Evolutionary conservation across 2,888 invertebrate genomes (phyloP), one percentile per base, ranked within the genome.

Genomic region (Yponomeuta evonymella): DNA sequence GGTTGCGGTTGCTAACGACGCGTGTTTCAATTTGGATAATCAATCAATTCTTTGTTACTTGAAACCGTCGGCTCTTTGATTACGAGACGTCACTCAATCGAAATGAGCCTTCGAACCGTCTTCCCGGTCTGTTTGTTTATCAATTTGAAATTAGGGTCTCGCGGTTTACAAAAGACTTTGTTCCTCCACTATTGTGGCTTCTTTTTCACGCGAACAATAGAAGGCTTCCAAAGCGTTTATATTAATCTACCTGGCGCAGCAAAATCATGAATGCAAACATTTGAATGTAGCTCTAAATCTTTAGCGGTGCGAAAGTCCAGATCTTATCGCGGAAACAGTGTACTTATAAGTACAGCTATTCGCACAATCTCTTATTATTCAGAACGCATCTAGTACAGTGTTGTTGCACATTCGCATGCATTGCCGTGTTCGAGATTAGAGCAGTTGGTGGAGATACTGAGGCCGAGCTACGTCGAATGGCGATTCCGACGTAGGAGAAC

Each of bases 1-100:
- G 89, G 86, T 79, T 88, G 90, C 83, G 87, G 87, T 82, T 82
- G 79, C 82, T 89, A 91, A 90, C 90, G 89, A 90, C 88, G 85
- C 91, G 82, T 88, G 85, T 83, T 85, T 85, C 83, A 83, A 89
- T 89, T 83, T 84, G 85, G 85, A 89, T 89, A 89, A 90, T 90
- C 91, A 90, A 90, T 91, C 90, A 90, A 85, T 87, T 84, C 83
- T 86, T 83, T 85, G 87, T 90, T 85, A 58, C 36, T 43, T 63
- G 63, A 63, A 69, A 48, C 63, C 70, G 29, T 29, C 29, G 30
- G 70, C 43, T 62, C 65, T 70, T 70, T 70, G 70, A 70, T 70
- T 70, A 70, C 65, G n/a, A 69, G 64, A 64, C 65, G 70, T 70
- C 70, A 70, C 36, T 70, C 70, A 65, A 65, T 65, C 70, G 62